phyloP scores from a whole-genome alignment of 2,113 vertebrate species.

The Cariama cristata region DNA sequence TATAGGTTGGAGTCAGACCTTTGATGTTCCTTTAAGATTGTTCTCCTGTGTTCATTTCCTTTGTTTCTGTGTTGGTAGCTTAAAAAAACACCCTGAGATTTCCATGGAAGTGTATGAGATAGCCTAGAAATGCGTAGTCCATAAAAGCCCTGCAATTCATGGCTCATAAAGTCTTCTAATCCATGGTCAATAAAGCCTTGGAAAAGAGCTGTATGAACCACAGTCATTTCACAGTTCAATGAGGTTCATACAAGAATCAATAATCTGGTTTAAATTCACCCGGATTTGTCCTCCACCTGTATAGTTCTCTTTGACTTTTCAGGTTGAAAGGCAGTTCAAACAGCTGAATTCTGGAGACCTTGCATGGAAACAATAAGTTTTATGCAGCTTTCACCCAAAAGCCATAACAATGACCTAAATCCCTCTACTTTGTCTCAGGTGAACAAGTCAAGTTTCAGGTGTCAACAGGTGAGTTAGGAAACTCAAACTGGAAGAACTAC shows the following conservation, averaged over 20 bases:
- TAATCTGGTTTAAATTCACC: constrained; percentile 43
- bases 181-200: constrained; percentile 65
- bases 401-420: neutral
- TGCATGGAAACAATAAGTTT: neutral
- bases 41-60: constrained; percentile 67
- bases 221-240: constrained; percentile 60
- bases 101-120: constrained; percentile 44
- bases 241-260: constrained; percentile 44
- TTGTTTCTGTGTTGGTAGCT: constrained; percentile 70
- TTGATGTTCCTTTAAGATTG: constrained; percentile 67
- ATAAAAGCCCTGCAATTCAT: constrained; percentile 62
- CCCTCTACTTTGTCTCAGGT: neutral
- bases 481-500: neutral
- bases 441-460: neutral
- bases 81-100: constrained; percentile 64
- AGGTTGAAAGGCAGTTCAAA: constrained; percentile 20
- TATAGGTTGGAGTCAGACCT: constrained; percentile 50
- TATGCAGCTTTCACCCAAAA: neutral
- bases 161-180: constrained; percentile 63
- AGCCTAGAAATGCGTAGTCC: constrained; percentile 4
- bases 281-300: constrained; percentile 46
- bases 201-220: constrained; percentile 44
- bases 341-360: neutral
- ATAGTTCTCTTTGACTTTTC: constrained; percentile 28
- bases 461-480: neutral